Percentiles rank a stretch among this genome's conserved stretches.
phyloP scores from a whole-genome alignment of 2,888 invertebrate genomes.

The Formica aserva region DNA sequence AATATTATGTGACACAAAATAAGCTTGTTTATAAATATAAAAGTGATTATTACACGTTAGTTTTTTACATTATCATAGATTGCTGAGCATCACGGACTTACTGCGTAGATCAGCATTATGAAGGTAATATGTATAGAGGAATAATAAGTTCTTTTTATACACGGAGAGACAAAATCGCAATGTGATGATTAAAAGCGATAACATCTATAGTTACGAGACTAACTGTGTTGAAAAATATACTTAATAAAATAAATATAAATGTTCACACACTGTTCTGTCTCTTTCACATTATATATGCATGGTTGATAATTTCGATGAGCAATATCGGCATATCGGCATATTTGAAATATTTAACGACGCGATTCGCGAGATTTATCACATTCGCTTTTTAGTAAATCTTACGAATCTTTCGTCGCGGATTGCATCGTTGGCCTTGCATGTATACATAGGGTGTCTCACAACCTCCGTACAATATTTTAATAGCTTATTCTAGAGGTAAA shows the following conservation, averaged over 20 bases:
- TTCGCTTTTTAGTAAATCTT: not conserved
- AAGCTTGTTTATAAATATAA: not conserved
- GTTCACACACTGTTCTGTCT: not conserved
- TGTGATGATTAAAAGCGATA: not conserved
- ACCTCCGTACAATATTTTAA: slow-evolving; percentile 67
- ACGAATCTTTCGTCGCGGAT: not conserved
- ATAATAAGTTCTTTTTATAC: not conserved
- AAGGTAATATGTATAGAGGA: not conserved
- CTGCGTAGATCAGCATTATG: not conserved
- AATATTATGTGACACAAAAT: not conserved
- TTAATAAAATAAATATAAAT: not conserved
- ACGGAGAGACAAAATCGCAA: not conserved
- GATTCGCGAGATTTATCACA: not conserved
- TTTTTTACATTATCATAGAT: not conserved
- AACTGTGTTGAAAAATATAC: not conserved
- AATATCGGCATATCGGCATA: not conserved
- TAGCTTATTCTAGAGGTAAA: no score
- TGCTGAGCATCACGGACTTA: not conserved
- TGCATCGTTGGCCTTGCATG: not conserved
- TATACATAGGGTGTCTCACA: no score
- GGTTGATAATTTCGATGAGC: slow-evolving; percentile 4
- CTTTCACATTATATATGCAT: not conserved
- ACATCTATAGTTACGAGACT: not conserved
- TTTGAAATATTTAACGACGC: slow-evolving; percentile 5
- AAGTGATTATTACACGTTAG: not conserved